phyloP scores from a whole-genome alignment of 2,888 invertebrate genomes.

The Saturnia japonica region DNA sequence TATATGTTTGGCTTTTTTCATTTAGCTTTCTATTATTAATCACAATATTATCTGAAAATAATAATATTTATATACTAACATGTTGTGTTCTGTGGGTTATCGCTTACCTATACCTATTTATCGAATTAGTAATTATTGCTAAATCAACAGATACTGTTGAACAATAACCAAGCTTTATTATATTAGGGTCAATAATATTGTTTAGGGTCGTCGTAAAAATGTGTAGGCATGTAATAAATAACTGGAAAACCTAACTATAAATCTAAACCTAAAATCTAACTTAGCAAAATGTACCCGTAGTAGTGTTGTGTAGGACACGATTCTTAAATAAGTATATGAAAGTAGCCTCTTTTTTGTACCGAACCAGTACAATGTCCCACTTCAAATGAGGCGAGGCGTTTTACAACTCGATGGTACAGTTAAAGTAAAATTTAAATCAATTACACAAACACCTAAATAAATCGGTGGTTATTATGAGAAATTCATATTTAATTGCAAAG shows the following conservation, averaged over 20 bases:
- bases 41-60: conserved; percentile 22
- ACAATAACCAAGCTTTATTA: background rate
- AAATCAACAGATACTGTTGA: conserved; percentile 2
- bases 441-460: too few relatives aligned
- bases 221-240: conserved; percentile 17
- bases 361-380: too few relatives aligned
- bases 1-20: conserved; percentile 33
- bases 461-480: too few relatives aligned
- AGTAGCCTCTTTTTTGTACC: too few relatives aligned
- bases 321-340: too few relatives aligned
- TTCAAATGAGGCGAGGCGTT: too few relatives aligned
- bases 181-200: background rate
- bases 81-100: conserved; percentile 19
- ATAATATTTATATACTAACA: background rate
- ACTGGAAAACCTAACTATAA: conserved; percentile 28
- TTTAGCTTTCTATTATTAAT: conserved; percentile 25
- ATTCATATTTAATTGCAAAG: too few relatives aligned
- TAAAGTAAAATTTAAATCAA: too few relatives aligned
- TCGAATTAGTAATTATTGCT: conserved; percentile 32
- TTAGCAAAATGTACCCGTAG: conserved; percentile 29
- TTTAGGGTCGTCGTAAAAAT: background rate
- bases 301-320: too few relatives aligned
- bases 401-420: too few relatives aligned
- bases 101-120: conserved; percentile 31
- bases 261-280: conserved; percentile 29